Base-by-base conservation (phyloP, 2,888 invertebrate species). In the Onchidella celtica region DNA sequence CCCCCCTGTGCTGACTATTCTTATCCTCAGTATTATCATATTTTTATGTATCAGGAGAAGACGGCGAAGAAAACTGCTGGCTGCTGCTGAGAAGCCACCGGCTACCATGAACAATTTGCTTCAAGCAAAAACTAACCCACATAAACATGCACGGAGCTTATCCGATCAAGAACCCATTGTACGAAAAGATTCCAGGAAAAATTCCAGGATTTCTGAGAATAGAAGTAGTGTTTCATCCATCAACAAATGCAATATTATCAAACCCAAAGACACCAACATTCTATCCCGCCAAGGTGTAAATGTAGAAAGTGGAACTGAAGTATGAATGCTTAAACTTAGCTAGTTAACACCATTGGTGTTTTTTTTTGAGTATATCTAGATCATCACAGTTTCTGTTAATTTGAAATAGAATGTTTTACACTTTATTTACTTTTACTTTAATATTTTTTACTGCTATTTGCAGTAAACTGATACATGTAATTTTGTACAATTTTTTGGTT, bases 301-400 rank as follows among this genome's bases (percentile, higher is more conserved):
- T 70, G 63, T 66, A 27, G 82, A 82, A 21, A 40, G 59, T 70
- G 85, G 85, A 34, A 86, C 85, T 47, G 85, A 86, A 74, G 85
- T 86, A 61, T 86, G 59, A 55, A 32, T 73, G 47, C n/a, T n/a
- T n/a, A n/a, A n/a, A n/a, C n/a, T n/a, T n/a, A n/a, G n/a, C n/a
- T n/a, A n/a, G n/a, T n/a, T n/a, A n/a, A n/a, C n/a, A n/a, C n/a
- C n/a, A n/a, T n/a, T n/a, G n/a, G n/a, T n/a, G n/a, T n/a, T n/a
- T n/a, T n/a, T n/a, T n/a, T n/a, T n/a, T n/a, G n/a, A n/a, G n/a
- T n/a, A n/a, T n/a, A n/a, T n/a, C n/a, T n/a, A n/a, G n/a, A n/a
- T n/a, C n/a, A n/a, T n/a, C n/a, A n/a, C n/a, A n/a, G n/a, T n/a
- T n/a, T n/a, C n/a, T n/a, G n/a, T n/a, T n/a, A n/a, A n/a, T n/a